Base-by-base conservation (phyloP, 30 jellyfish, hydroid and myxozoan genomes). In the Aurelia sp. region DNA sequence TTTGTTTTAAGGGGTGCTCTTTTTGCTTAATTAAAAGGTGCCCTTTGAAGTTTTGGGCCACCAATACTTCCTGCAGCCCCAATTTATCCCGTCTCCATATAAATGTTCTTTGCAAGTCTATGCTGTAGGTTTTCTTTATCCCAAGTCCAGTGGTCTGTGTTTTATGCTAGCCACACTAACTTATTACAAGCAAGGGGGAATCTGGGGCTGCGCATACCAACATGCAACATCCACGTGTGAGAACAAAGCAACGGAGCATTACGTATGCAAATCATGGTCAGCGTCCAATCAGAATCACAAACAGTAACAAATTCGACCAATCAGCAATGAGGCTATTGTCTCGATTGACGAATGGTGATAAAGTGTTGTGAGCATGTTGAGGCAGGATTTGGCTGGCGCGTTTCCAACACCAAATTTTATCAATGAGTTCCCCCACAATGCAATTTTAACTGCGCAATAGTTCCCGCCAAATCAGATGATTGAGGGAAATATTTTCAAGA, bases 401-500 rank as follows among this genome's bases (percentile, higher is more conserved):
- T n/a, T 13, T 66, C 90, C 81, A 80, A 66, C 50, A 40, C 76
- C 48, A 80, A 6, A 4, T 71, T 82, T 82, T 81, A 62, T 82
- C 78, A 82, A 82, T 82, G 91, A 82, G 72, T 27, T 11, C 7
- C 0, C 78, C 91, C 91, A 82, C 62, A 82, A 70, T 82, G 91
- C 91, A 82, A 9, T 82, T 68, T 79, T 74, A 17, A 53, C 87
- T 35, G 73, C 85, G 78, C 75, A 71, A 69, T 69, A 82, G 50
- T 82, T 84, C 93, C 87, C 93, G 93, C 93, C 93, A 84, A 84
- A 84, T 84, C 84, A 47, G 71, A 51, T 66, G 75, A 66, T 76
- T 50, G 58, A 76, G 66, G 67, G 31, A 55, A 84, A 73, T 62
- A 21, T 73, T 84, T 84, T 73, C 86, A 84, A 84, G 72, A 82